Base-by-base conservation (phyloP, 2,888 invertebrate species). In the Nemurella pictetii region DNA sequence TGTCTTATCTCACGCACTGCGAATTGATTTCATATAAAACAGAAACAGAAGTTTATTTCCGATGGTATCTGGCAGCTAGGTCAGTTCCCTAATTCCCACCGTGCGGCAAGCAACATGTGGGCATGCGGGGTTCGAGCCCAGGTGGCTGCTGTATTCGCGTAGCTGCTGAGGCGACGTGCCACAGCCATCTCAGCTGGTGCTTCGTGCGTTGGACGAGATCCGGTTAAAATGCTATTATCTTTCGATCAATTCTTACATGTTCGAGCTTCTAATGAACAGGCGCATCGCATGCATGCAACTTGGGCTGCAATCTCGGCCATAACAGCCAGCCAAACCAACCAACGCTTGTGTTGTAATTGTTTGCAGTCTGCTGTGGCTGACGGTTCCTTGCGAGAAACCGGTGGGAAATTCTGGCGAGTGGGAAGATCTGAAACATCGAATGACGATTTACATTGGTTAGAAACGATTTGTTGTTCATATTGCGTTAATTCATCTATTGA, bases 181-280 rank as follows among this genome's bases (percentile, higher is more conserved):
- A n/a, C n/a, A n/a, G n/a, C n/a, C 75, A 75, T 75, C 75, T 75
- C 75, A 75, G 75, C 75, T 25, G 27, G 7, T 28, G 26, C 15
- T 78, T 78, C 78, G 30, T 30, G 30, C 20, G 55, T 55, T 55
- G 28, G 28, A 78, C 78, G 12, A 30, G 78, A 78, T 78, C 78
- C 78, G 78, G 78, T 78, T 78, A 27, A 28, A 30, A 30, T 78
- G 29, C 30, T 5, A 30, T 78, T 78, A 78, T 78, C 78, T 78
- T 30, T 78, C 28, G 30, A 78, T 78, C 78, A n/a, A n/a, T 78
- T 78, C 12, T 78, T 29, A 78, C 78, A 27, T 29, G 78, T 78
- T 78, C 30, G 15, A 30, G 28, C 78, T 30, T 78, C 78, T 29
- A 78, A n/a, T 78, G 78, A 78, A 78, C 78, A n/a, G n/a, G n/a